phyloP scores from a whole-genome alignment of 2,113 vertebrate species.

The Lagopus leucura region DNA sequence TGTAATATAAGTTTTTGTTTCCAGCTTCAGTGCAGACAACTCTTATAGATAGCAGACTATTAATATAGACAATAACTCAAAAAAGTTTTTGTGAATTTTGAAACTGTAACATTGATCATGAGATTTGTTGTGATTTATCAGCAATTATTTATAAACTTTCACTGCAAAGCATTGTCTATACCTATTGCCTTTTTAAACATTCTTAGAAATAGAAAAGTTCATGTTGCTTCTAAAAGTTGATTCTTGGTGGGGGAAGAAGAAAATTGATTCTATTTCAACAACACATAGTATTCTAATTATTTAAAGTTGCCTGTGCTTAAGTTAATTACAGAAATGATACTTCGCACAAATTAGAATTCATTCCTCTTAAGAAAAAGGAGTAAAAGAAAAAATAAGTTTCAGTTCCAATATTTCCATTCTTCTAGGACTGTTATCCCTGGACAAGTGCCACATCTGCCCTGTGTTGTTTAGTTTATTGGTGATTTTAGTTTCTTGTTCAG shows the following conservation, averaged over 20 bases:
- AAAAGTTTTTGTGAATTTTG: not conserved
- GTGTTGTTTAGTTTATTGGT: constrained; percentile 46
- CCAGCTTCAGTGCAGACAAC: not conserved
- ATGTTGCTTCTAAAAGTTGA: not conserved
- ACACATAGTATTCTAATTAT: not conserved
- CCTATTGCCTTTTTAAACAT: not conserved
- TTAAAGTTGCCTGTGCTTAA: not conserved
- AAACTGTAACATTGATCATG: not conserved
- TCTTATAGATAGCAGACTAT: not conserved
- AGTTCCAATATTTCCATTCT: constrained; percentile 19
- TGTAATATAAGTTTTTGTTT: not conserved
- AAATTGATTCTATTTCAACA: not conserved
- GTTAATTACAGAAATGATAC: constrained; percentile 21
- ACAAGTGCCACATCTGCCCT: constrained; percentile 46
- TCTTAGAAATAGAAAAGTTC: not conserved
- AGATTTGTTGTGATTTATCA: not conserved
- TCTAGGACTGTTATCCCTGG: constrained; percentile 51
- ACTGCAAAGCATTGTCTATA: not conserved
- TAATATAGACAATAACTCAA: not conserved
- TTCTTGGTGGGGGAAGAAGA: not conserved
- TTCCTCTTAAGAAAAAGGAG: not conserved
- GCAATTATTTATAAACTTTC: not conserved
- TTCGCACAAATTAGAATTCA: constrained; percentile 37
- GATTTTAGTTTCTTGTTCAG: constrained; percentile 31
- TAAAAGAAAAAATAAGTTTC: constrained; percentile 45